Base-by-base conservation (phyloP, 2,113 vertebrate species). In the Semnornis frantzii region DNA sequence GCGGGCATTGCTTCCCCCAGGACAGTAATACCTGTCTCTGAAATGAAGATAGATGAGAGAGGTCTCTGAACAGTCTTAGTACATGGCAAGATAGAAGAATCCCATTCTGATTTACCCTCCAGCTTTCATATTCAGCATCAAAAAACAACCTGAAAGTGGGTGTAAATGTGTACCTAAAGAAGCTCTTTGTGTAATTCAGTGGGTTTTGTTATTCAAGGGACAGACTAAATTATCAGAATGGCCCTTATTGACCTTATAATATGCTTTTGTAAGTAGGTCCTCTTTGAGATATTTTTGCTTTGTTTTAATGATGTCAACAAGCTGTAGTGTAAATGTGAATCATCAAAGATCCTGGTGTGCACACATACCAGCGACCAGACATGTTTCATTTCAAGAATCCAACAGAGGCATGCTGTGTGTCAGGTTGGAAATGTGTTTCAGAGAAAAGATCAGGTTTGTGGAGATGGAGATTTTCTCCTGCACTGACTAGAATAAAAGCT, bases 171-270 rank as follows among this genome's bases (percentile, higher is more conserved):
- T 4, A 2, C 82, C 69, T 50, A 24, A 80, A 44, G 59, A 46
- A 82, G 24, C 34, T 27, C 57, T 81, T 88, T 79, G n/a, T 87
- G 46, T 65, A 58, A 44, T 83, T 95, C 39, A 33, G 39, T 81
- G 62, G 82, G 33, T 62, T 77, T 3, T 64, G 48, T 71, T 2
- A 2, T 77, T 19, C 42, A 83, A 58, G 57, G 62, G 27, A 92
- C 31, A 65, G 75, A 65, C 28, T 72, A 58, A 64, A 88, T 94
- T 42, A 90, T 68, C 23, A 68, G 37, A 91, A 73, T 39, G 44
- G 33, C 66, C 30, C 39, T 66, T 94, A 92, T 74, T 78, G 31
- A 80, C 66, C 44, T 83, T 88, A 71, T 88, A 93, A 75, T 81
- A 28, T 2, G 4, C 23, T 88, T 87, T 44, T 80, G 15, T 81